These are phyloP conservation scores for Drosophila diplacantha DNA, from an alignment of 2,888 invertebrate species.

Conservation along the genomic window DNA sequence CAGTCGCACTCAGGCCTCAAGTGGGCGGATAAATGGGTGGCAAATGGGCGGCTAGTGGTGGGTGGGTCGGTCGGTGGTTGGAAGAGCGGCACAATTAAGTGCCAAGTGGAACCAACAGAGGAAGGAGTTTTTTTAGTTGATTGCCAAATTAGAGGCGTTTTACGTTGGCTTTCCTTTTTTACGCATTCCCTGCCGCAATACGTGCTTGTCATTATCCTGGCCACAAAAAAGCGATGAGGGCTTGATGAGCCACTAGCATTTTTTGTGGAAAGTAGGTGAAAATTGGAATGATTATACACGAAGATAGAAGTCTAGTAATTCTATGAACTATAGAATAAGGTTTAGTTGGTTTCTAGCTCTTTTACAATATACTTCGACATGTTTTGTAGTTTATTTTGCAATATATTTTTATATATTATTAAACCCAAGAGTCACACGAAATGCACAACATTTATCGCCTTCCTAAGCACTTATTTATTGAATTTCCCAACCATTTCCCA, in stretches of 20 bases:
- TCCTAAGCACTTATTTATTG: slow-evolving; percentile 7
- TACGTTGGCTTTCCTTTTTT: slow-evolving; percentile 57
- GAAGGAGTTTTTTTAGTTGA: slow-evolving; percentile 46
- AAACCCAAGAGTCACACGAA: background rate
- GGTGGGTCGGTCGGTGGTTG: slow-evolving; percentile 7
- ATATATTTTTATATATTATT: background rate
- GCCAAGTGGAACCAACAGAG: slow-evolving; percentile 43
- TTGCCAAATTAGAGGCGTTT: slow-evolving; percentile 67
- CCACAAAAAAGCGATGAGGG: slow-evolving; percentile 19
- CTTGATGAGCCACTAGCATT: slow-evolving; percentile 11
- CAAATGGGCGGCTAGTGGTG: slow-evolving; percentile 14
- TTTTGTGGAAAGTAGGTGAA: background rate
- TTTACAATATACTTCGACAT: background rate
- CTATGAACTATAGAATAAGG: background rate
- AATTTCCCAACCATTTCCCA: slow-evolving; percentile 5
- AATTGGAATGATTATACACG: background rate
- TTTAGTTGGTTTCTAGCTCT: background rate
- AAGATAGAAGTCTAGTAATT: background rate
- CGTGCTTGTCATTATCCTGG: slow-evolving; percentile 39
- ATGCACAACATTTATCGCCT: background rate
- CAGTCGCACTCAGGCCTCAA: slow-evolving; percentile 43
- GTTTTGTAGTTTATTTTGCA: background rate
- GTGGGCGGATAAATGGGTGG: slow-evolving; percentile 25
- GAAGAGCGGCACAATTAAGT: slow-evolving; percentile 54
- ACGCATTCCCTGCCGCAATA: slow-evolving; percentile 48